These are phyloP conservation scores for Unio pictorum DNA, from an alignment of 2,888 invertebrate genomes.

Conservation along the genomic window DNA sequence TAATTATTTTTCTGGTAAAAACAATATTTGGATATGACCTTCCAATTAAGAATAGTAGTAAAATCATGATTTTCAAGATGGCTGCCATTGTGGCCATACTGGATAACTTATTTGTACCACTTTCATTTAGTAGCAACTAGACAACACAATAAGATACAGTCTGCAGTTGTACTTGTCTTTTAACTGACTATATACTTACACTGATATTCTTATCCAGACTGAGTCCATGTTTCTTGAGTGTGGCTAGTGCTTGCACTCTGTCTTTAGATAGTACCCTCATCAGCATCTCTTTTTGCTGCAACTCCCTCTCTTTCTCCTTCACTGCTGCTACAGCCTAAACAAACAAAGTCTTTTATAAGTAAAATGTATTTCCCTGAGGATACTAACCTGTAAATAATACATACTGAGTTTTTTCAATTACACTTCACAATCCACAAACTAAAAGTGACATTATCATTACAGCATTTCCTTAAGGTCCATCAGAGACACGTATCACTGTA, in stretches of 20 bases:
- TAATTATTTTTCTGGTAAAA: too few species aligned
- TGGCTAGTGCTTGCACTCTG: conserved; percentile 55
- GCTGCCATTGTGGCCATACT: too few species aligned
- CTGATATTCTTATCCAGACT: conserved; percentile 55
- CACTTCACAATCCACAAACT: background rate
- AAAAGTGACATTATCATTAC: too few species aligned
- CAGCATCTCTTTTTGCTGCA: conserved; percentile 55
- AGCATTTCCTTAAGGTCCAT: too few species aligned
- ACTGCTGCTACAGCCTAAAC: conserved; percentile 61
- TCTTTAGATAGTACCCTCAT: conserved; percentile 55
- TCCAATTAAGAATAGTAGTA: too few species aligned
- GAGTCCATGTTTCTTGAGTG: conserved; percentile 62
- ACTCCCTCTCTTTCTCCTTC: conserved; percentile 57
- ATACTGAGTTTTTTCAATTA: background rate
- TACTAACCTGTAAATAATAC: background rate
- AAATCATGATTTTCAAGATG: too few species aligned
- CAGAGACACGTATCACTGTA: background rate
- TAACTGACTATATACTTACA: conserved; percentile 25
- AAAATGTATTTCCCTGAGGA: background rate
- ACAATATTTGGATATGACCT: too few species aligned
- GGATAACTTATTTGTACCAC: too few species aligned
- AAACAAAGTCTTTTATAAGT: background rate
- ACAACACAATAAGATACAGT: too few species aligned
- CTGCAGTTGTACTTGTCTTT: too few species aligned
- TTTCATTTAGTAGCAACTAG: too few species aligned